Base-by-base conservation (phyloP, 2,888 invertebrate genomes). In the Patella pellucida region DNA sequence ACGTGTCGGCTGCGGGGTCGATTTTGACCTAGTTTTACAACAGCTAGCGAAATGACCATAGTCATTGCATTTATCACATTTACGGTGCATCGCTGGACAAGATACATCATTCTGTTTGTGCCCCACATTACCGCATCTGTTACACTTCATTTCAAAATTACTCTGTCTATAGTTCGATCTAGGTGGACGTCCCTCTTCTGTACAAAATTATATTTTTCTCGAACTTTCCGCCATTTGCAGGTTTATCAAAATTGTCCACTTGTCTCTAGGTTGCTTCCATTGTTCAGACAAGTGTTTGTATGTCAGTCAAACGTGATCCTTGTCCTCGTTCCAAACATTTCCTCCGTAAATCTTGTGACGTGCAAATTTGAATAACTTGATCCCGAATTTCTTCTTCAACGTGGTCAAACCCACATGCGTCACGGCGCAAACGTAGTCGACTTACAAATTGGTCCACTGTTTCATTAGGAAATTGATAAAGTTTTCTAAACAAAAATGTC, bases 31-130 rank as follows among this genome's bases (percentile, higher is more conserved):
- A n/a, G 62, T 62, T 71, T 71, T 71, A 52, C 52, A 71, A 31
- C 71, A 52, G 16, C 16, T 52, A 50, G 31, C 52, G 52, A 50
- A 71, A 71, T 52, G 71, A 11, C 72, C 72, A 11, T 27, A 23
- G 19, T 62, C 56, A 19, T 11, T 12, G 56, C 72, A 72, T 56
- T 56, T 72, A 27, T 50, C 16, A 62, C 72, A 72, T 62, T 72
- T n/a, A 19, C 54, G 27, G n/a, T 54, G 23, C 23, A 23, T 27
- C 12, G 72, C 72, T 41, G 72, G 72, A 62, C 54, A 72, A 62
- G 5, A 23, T 50, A 9, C 41, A 50, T 72, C 56, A 23, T 54
- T 72, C n/a, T n/a, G n/a, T n/a, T 12, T 62, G 56, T 72, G 72
- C 31, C 72, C 72, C 2, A 23, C 3, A 50, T n/a, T 54, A 19